Conservation (phyloP, 1,140 invertebrate species). For the Mercenaria mercenaria region DNA sequence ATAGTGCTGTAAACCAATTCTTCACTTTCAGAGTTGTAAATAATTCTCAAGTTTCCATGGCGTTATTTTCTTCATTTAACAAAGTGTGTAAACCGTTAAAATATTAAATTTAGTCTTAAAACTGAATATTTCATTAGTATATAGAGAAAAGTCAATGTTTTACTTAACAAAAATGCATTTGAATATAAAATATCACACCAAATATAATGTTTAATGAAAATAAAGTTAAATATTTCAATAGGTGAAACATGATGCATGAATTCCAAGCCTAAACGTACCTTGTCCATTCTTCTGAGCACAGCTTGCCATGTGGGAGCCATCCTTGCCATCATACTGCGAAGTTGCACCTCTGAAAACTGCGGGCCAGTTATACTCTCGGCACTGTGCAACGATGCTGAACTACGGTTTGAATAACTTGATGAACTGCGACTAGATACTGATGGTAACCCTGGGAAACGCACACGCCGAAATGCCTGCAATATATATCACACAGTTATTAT, state of each 20-base stretch:
- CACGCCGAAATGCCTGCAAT: slow-evolving; percentile 79
- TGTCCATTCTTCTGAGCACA: slow-evolving; percentile 74
- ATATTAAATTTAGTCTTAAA: no score
- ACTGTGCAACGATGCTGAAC: slow-evolving; percentile 46
- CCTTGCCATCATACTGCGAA: slow-evolving; percentile 40
- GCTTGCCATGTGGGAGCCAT: slow-evolving; percentile 76
- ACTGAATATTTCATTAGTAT: no score
- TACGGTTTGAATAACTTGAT: slow-evolving; percentile 69
- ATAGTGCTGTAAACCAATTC: neutral
- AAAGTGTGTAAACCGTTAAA: no score
- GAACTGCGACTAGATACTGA: slow-evolving; percentile 79
- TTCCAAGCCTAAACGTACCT: no score
- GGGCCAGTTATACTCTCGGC: slow-evolving; percentile 2
- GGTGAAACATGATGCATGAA: no score
- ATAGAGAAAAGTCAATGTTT: no score
- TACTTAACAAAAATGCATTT: no score
- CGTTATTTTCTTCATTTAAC: no score
- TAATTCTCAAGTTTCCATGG: neutral
- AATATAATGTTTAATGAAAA: no score
- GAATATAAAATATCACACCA: no score
- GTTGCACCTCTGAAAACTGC: slow-evolving; percentile 53
- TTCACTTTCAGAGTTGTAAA: neutral
- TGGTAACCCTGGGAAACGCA: slow-evolving; percentile 80
- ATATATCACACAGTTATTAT: no score
- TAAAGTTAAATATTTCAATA: no score